These are phyloP conservation scores for Hormaphis cornu DNA, from an alignment of 1,140 invertebrate species.

Conservation along the genomic window DNA sequence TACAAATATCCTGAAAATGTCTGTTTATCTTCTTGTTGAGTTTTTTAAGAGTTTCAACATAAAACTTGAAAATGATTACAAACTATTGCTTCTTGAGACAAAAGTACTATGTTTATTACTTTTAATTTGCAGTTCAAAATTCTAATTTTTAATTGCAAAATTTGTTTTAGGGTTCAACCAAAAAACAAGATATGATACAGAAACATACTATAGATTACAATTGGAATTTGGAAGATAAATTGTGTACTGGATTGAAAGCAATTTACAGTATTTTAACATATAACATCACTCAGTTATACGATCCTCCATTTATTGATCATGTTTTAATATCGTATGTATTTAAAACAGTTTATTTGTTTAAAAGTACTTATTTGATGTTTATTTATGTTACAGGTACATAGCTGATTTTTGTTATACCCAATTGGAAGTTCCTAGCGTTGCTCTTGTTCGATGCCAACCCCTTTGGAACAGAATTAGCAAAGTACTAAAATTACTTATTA, in stretches of 20 bases:
- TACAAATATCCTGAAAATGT: constrained; percentile 37
- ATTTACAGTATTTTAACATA: constrained; percentile 56
- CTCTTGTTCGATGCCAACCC: constrained; percentile 49
- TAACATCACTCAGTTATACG: constrained; percentile 64
- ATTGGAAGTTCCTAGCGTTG: constrained; percentile 37
- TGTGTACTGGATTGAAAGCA: constrained; percentile 53
- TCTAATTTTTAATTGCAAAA: no score
- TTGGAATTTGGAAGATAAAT: constrained; percentile 50
- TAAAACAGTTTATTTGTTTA: not conserved
- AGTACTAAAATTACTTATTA: constrained; percentile 69
- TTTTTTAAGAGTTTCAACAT: constrained; percentile 20
- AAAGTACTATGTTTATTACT: constrained; percentile 10
- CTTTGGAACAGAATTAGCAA: constrained; percentile 61
- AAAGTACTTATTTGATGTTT: not conserved
- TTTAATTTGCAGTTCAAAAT: not conserved
- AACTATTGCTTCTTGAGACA: constrained; percentile 34
- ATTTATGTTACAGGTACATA: constrained; percentile 71
- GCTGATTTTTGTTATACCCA: constrained; percentile 45
- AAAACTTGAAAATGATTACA: constrained; percentile 33
- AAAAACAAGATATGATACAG: constrained; percentile 36
- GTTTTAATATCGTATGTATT: constrained; percentile 53
- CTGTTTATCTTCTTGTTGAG: constrained; percentile 35
- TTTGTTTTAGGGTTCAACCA: constrained; percentile 35
- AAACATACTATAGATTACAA: constrained; percentile 41
- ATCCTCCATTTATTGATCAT: constrained; percentile 70